Evolutionary conservation across 2,797 vertebrate genomes (phyloP).

Genomic region (Urophycis tenuis): DNA sequence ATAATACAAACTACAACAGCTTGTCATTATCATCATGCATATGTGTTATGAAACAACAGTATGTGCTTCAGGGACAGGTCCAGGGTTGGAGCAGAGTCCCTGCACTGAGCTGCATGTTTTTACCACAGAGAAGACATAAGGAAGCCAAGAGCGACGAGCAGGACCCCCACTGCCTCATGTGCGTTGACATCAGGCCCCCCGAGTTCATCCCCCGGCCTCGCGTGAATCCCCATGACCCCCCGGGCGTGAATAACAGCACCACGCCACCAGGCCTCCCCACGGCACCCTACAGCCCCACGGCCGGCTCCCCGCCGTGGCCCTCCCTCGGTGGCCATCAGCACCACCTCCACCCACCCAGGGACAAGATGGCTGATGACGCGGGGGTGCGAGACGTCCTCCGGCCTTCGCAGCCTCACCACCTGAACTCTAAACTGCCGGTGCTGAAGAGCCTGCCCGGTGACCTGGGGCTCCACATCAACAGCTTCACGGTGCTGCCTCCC

Average conservation of each 20-base stretch:
- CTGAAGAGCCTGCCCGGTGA: background rate
- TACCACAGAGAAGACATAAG: slow-evolving; percentile 58
- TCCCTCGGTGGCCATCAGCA: too few relatives aligned
- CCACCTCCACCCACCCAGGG: background rate
- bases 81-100: slow-evolving; percentile 69
- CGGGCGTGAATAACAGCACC: slow-evolving; percentile 21
- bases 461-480: slow-evolving; percentile 49
- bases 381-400: slow-evolving; percentile 6
- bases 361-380: slow-evolving; percentile 22
- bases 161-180: slow-evolving; percentile 49
- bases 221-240: slow-evolving; percentile 8
- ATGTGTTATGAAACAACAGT: background rate
- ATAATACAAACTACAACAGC: background rate
- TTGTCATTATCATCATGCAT: background rate
- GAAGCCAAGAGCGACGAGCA: slow-evolving; percentile 51
- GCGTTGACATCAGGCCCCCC: slow-evolving; percentile 42
- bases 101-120: slow-evolving; percentile 62
- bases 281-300: slow-evolving; percentile 11
- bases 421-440: background rate
- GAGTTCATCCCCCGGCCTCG: slow-evolving; percentile 26
- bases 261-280: slow-evolving; percentile 7
- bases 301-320: background rate
- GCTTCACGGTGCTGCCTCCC: slow-evolving; percentile 63
- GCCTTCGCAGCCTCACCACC: slow-evolving; percentile 1
- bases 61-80: slow-evolving; percentile 59